Percentiles rank a stretch among this genome's conserved stretches.
These are phyloP conservation scores for Cephalophus harveyi DNA, from an alignment of 2,113 vertebrate genomes.

Conservation along the genomic window DNA sequence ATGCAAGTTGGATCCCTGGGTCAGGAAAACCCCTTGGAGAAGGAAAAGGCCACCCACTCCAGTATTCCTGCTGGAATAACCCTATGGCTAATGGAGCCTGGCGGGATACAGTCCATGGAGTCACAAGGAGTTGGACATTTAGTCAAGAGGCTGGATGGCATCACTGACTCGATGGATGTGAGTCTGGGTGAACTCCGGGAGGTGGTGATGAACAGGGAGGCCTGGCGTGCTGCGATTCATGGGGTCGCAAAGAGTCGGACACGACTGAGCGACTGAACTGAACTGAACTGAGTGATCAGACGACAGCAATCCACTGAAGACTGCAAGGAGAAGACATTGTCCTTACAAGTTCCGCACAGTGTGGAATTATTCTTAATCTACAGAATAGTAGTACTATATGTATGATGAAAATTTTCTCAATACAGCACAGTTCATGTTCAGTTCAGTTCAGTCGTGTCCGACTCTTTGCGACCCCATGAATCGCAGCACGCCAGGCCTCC, in stretches of 20 bases:
- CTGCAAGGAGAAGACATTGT: background rate
- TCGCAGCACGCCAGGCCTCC: too few species aligned
- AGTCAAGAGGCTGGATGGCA: too few species aligned
- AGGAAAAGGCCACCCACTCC: background rate
- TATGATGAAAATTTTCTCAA: background rate
- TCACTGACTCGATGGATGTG: too few species aligned
- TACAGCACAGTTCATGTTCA: background rate
- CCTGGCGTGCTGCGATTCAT: too few species aligned
- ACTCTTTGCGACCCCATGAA: too few species aligned
- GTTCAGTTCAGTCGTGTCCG: too few species aligned
- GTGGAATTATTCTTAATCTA: background rate
- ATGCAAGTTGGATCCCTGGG: background rate
- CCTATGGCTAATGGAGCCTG: background rate
- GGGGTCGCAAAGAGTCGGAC: too few species aligned
- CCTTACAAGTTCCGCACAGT: background rate
- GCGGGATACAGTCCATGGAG: background rate
- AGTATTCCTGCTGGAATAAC: background rate
- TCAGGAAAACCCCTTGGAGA: background rate
- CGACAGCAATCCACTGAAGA: background rate
- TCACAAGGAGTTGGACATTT: background rate
- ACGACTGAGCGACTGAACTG: too few species aligned
- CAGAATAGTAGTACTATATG: background rate
- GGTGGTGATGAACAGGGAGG: too few species aligned
- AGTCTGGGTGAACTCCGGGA: too few species aligned
- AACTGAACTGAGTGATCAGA: background rate